phyloP scores from a whole-genome alignment of 2,113 vertebrate genomes.

The human (Homo sapiens) region DNA sequence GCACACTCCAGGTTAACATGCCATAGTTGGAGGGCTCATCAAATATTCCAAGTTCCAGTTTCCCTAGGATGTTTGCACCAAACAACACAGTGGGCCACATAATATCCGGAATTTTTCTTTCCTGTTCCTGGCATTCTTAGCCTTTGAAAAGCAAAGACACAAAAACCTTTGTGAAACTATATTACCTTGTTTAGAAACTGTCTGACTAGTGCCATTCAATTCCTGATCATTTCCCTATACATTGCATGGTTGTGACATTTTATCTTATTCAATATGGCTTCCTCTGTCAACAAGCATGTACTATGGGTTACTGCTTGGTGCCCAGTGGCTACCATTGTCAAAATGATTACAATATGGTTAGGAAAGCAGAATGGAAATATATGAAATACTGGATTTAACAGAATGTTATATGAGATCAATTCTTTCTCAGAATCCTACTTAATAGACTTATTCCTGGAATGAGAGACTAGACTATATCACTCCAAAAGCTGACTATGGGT shows the following conservation, averaged over 20 bases:
- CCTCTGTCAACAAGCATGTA: not conserved
- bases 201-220: not conserved
- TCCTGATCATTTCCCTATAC: not conserved
- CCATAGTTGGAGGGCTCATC: not conserved
- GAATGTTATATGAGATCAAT: constrained; percentile 25
- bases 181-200: not conserved
- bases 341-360: not conserved
- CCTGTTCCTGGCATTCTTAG: not conserved
- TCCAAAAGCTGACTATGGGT: not conserved
- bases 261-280: not conserved
- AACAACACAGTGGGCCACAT: constrained; percentile 23
- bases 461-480: not conserved
- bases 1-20: not conserved
- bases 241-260: not conserved
- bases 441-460: not conserved
- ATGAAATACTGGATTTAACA: not conserved
- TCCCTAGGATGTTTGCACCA: constrained; percentile 25
- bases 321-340: not conserved
- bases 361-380: not conserved
- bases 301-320: not conserved
- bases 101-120: constrained; percentile 29
- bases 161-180: constrained; percentile 10
- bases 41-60: constrained; percentile 34
- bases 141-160: constrained; percentile 33
- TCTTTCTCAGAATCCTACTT: constrained; percentile 4